Conservation (phyloP, 2,113 vertebrate genomes). For the Phoenicopterus ruber region DNA sequence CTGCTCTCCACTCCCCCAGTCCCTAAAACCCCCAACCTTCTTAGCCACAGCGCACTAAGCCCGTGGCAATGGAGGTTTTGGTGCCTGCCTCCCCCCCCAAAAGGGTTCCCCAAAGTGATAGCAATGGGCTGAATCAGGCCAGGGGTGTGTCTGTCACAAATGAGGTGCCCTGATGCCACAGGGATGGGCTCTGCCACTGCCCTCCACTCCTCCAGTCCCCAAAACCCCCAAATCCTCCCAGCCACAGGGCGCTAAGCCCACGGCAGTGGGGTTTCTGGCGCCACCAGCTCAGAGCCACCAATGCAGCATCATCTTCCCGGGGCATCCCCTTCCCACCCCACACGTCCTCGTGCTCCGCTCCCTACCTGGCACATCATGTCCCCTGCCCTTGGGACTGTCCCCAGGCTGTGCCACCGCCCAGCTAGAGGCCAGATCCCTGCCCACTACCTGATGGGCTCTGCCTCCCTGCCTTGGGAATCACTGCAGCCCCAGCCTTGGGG, state of each 20-base stretch:
- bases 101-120: background rate
- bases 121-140: background rate
- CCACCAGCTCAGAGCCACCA: background rate
- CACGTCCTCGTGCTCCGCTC: fast-evolving
- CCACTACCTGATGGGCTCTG: background rate
- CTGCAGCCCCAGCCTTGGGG: background rate
- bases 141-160: too few species aligned
- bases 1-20: background rate
- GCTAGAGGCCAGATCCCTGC: background rate
- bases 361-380: background rate
- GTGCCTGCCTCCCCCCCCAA: fast-evolving
- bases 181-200: background rate
- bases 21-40: background rate
- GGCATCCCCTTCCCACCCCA: background rate
- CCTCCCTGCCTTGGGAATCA: too few species aligned
- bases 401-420: background rate
- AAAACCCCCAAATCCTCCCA: too few species aligned
- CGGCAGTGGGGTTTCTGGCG: background rate
- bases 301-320: background rate
- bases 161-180: background rate
- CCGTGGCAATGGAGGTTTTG: fast-evolving
- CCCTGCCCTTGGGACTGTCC: background rate
- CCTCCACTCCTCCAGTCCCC: background rate
- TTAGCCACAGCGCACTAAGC: background rate
- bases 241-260: too few species aligned